Conservation (phyloP, 2,113 vertebrate genomes). For the Planiliza haematocheilus region DNA sequence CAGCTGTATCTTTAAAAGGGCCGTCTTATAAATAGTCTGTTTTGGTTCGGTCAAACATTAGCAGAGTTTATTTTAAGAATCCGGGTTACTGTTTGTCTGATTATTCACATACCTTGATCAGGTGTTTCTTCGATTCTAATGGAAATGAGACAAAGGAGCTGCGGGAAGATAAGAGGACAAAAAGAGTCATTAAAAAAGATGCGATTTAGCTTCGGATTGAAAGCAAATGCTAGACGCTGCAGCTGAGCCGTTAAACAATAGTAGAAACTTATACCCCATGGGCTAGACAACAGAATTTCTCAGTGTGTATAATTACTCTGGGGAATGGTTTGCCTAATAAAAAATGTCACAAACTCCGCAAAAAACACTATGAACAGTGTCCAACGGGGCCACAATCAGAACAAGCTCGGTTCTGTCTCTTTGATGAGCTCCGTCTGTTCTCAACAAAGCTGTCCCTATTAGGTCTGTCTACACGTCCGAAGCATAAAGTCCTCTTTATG, state of each 20-base stretch:
- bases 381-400: conserved; percentile 13
- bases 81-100: conserved; percentile 32
- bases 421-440: conserved; percentile 42
- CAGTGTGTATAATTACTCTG: not conserved
- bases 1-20: conserved; percentile 37
- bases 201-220: too few species aligned
- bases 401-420: conserved; percentile 45
- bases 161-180: conserved; percentile 29
- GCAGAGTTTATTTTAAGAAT: conserved; percentile 62
- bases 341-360: not conserved
- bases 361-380: not conserved
- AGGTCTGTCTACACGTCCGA: conserved; percentile 45
- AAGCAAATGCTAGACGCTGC: too few species aligned
- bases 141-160: conserved; percentile 26
- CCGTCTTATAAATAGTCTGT: conserved; percentile 61
- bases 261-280: not conserved
- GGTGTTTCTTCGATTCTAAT: conserved; percentile 29
- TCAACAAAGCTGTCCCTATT: conserved; percentile 39
- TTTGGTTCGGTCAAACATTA: conserved; percentile 52
- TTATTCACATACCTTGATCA: conserved; percentile 62
- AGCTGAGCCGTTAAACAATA: too few species aligned
- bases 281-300: not conserved
- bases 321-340: not conserved
- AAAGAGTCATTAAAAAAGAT: not conserved
- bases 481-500: conserved; percentile 46